Evolutionary conservation across 2,797 vertebrate species (phyloP).

Genomic region (Sebastiscus tertius): DNA sequence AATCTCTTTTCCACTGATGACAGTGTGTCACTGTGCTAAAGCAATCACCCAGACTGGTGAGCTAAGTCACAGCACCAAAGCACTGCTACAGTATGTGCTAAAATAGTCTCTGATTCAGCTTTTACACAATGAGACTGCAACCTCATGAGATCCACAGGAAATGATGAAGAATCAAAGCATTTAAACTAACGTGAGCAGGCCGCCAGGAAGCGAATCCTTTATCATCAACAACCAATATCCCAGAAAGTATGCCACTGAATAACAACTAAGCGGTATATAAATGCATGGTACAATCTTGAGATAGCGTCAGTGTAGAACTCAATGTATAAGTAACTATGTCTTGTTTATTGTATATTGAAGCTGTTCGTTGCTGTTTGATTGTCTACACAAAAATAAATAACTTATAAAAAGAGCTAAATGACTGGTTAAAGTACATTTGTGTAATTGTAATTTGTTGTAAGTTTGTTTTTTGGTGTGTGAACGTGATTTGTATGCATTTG

Average conservation of each 20-base stretch:
- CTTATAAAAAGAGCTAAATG: neutral
- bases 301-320: neutral
- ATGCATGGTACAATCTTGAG: neutral
- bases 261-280: neutral
- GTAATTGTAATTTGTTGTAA: too few species aligned
- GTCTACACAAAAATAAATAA: neutral
- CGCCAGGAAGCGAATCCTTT: neutral
- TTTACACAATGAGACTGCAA: neutral
- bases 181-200: neutral
- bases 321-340: neutral
- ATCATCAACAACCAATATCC: neutral
- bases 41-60: constrained; percentile 18
- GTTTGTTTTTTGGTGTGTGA: neutral
- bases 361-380: neutral
- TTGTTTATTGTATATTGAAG: neutral
- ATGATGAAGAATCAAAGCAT: neutral
- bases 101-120: neutral
- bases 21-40: constrained; percentile 9
- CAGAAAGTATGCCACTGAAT: neutral
- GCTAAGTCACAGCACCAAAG: constrained; percentile 10
- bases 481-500: neutral
- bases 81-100: neutral
- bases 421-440: neutral
- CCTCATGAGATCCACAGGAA: neutral
- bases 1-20: constrained; percentile 47